phyloP scores from a whole-genome alignment of 2,113 vertebrate genomes.

The Delphinus delphis region DNA sequence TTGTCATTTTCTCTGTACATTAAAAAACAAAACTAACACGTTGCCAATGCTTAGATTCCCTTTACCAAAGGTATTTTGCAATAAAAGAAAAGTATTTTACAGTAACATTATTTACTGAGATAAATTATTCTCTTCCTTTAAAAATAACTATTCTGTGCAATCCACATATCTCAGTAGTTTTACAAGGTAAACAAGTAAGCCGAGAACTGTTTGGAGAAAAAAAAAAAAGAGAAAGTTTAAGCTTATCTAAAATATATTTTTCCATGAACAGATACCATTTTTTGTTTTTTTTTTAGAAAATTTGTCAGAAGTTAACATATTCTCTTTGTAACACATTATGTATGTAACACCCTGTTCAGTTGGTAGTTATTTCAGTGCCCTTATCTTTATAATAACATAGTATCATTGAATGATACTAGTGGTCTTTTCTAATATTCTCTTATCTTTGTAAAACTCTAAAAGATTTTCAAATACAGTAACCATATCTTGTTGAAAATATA shows the following conservation, averaged over 20 bases:
- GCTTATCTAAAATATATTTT: not conserved
- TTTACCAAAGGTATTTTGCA: not conserved
- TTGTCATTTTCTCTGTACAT: not conserved
- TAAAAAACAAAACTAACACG: not conserved
- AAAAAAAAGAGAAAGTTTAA: not conserved
- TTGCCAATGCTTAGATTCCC: not conserved
- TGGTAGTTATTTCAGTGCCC: not conserved
- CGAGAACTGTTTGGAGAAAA: not conserved
- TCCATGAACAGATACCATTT: not conserved
- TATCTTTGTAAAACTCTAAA: slow-evolving; percentile 20
- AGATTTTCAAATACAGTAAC: not conserved
- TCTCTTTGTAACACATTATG: not conserved
- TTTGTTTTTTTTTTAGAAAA: not conserved
- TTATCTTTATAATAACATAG: slow-evolving; percentile 9
- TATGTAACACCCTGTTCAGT: not conserved
- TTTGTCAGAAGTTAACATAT: not conserved
- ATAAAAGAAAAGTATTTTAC: slow-evolving; percentile 54
- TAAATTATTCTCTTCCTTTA: slow-evolving; percentile 52
- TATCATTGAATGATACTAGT: not conserved
- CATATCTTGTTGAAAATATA: not conserved
- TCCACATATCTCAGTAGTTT: slow-evolving; percentile 10
- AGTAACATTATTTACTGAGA: slow-evolving; percentile 55
- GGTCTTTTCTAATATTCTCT: not conserved
- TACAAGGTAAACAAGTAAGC: not conserved
- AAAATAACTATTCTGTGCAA: slow-evolving; percentile 42